These are phyloP conservation scores for Phyllostomus hastatus DNA, from an alignment of 2,113 vertebrate genomes.

Conservation along the genomic window DNA sequence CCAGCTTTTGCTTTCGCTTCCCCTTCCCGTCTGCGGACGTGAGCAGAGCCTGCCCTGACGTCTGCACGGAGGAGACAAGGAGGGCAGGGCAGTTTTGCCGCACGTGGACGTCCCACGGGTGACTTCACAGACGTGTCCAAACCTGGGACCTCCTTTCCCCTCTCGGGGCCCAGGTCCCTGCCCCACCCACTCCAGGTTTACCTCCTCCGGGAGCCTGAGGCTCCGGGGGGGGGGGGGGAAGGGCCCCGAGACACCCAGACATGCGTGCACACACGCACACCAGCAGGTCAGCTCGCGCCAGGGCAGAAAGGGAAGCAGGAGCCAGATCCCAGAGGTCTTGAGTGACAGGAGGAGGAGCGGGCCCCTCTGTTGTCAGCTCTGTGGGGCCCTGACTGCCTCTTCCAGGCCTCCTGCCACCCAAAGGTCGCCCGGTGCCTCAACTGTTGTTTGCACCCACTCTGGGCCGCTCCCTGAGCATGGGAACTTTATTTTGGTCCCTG, in stretches of 20 bases:
- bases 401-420: background rate
- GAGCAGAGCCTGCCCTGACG: background rate
- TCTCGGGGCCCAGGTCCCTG: background rate
- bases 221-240: background rate
- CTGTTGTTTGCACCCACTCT: background rate
- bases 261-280: too few relatives aligned
- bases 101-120: background rate
- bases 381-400: background rate
- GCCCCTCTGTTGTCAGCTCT: background rate
- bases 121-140: rapidly evolving
- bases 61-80: background rate
- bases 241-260: background rate
- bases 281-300: background rate
- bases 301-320: background rate
- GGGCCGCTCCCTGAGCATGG: background rate
- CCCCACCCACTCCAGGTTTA: too few relatives aligned
- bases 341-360: background rate
- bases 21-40: background rate
- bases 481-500: background rate
- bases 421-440: background rate
- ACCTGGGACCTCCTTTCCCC: background rate
- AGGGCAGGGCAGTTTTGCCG: background rate
- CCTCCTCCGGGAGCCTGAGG: background rate
- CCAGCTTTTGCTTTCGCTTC: conserved; percentile 37
- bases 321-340: background rate